A percentile compares a stretch with the other conserved stretches of the same genome.
Evolutionary conservation across 1,140 invertebrate species (phyloP).

Genomic region (Drosophila pallidifrons): DNA sequence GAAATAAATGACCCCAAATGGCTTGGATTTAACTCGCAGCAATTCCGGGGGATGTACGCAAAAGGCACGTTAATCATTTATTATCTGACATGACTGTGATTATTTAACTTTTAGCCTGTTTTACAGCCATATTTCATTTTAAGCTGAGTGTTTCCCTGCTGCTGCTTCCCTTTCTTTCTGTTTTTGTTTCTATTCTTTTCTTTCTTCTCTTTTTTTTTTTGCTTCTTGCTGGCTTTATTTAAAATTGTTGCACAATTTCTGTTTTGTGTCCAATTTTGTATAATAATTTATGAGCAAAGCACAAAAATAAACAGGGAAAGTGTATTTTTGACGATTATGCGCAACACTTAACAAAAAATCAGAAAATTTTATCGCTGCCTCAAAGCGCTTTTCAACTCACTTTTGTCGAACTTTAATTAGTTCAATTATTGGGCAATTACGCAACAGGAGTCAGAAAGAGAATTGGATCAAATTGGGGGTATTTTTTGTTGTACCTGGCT

Average conservation of each 20-base stretch:
- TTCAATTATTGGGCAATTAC: constrained; percentile 26
- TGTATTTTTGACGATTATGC: constrained; percentile 66
- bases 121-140: constrained; percentile 69
- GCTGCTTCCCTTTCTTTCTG: background rate
- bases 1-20: constrained; percentile 68
- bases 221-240: constrained; percentile 19
- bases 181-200: constrained; percentile 7
- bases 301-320: background rate
- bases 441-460: too few relatives aligned
- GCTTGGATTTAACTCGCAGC: constrained; percentile 13
- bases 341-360: constrained; percentile 44
- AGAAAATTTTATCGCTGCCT: background rate
- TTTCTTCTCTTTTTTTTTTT: constrained; percentile 5
- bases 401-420: background rate
- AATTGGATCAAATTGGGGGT: background rate
- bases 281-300: constrained; percentile 74
- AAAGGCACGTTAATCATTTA: constrained; percentile 76
- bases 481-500: background rate
- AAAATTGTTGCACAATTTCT: constrained; percentile 26
- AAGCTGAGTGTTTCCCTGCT: constrained; percentile 18
- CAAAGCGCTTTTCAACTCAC: constrained; percentile 2
- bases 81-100: constrained; percentile 80
- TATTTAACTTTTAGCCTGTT: constrained; percentile 73
- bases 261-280: constrained; percentile 60
- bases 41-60: constrained; percentile 12